Conservation (phyloP, 1,140 invertebrate genomes). For the Homarus americanus region DNA sequence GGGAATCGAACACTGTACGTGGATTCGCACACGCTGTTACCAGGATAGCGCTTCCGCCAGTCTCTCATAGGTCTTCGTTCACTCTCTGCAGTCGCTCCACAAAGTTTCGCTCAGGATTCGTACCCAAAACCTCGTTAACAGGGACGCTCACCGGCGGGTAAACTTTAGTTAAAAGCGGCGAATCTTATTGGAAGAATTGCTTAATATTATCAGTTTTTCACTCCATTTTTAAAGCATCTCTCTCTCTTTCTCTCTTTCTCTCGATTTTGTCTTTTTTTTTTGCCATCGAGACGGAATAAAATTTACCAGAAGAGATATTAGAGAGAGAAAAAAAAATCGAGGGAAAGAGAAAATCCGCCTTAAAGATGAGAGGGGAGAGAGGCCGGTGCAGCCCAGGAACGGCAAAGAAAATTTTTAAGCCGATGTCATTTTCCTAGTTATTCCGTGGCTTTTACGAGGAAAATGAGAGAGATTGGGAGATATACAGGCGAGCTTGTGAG, state of each 20-base stretch:
- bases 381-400: too few species aligned
- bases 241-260: neutral
- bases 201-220: neutral
- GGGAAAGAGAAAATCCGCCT: neutral
- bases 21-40: constrained; percentile 21
- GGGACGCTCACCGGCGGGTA: neutral
- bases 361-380: neutral
- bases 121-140: constrained; percentile 11
- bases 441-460: too few species aligned
- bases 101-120: constrained; percentile 2
- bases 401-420: too few species aligned
- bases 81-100: neutral
- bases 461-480: too few species aligned
- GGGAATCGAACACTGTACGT: neutral
- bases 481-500: too few species aligned
- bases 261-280: neutral
- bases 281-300: neutral
- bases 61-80: neutral
- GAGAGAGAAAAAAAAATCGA: neutral
- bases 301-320: neutral
- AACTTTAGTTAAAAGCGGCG: neutral
- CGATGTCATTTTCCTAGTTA: too few species aligned
- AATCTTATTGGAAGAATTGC: neutral
- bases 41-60: constrained; percentile 10
- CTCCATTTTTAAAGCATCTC: neutral